Evolutionary conservation across 2,113 vertebrate species (phyloP).

Genomic region (Plecotus auritus): DNA sequence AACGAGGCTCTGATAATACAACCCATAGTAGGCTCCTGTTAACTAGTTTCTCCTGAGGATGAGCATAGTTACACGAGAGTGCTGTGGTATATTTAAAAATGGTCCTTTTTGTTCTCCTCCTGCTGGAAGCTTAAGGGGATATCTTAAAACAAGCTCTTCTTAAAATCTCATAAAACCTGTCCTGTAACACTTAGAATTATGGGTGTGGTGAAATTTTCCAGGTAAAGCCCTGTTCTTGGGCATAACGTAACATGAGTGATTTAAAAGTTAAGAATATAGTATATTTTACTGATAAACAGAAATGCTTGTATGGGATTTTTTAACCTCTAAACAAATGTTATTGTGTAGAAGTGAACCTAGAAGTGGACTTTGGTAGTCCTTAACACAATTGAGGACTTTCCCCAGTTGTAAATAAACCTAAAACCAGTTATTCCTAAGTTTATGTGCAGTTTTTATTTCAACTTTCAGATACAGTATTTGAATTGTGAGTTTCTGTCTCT

Average conservation of each 20-base stretch:
- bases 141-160: background rate
- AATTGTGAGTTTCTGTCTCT: background rate
- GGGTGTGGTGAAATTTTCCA: background rate
- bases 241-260: background rate
- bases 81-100: background rate
- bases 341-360: background rate
- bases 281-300: background rate
- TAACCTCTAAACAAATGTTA: background rate
- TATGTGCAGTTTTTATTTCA: background rate
- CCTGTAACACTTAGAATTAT: background rate
- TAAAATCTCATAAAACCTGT: too few relatives aligned
- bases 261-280: background rate
- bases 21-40: background rate
- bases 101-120: background rate
- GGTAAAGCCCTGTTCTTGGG: background rate
- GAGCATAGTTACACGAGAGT: too few relatives aligned
- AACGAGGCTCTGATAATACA: background rate
- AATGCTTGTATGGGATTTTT: background rate
- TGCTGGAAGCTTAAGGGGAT: background rate
- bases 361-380: background rate
- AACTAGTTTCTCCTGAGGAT: background rate
- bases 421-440: background rate
- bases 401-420: background rate
- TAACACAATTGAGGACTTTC: background rate
- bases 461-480: background rate